Evolutionary conservation across 2,113 vertebrate genomes (phyloP).

Genomic region (Cygnus buccinator): DNA sequence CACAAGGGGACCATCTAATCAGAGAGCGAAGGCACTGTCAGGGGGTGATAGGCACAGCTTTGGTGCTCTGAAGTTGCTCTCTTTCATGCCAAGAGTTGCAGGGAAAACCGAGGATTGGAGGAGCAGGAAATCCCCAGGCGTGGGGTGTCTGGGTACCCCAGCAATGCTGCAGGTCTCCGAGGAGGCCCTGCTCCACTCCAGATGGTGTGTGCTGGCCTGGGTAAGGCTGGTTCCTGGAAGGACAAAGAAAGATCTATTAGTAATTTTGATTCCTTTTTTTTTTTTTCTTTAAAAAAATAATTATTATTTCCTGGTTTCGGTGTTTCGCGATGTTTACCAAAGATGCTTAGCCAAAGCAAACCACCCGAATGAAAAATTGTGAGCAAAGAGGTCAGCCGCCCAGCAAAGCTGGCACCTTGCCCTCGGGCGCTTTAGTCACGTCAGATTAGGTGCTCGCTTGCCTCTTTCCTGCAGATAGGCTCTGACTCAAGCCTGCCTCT

Average conservation of each 20-base stretch:
- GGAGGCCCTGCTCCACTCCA: not conserved
- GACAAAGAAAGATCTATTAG: not conserved
- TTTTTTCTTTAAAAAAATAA: not conserved
- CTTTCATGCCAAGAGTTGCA: not conserved
- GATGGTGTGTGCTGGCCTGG: not conserved
- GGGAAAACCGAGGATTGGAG: not conserved
- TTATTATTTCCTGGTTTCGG: slow-evolving; percentile 39
- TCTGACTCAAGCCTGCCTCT: not conserved
- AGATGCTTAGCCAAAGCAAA: not conserved
- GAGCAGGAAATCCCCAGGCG: not conserved
- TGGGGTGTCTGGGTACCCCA: fast-evolving
- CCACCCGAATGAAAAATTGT: not conserved
- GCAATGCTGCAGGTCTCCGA: fast-evolving
- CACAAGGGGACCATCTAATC: not conserved
- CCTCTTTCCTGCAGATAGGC: not conserved
- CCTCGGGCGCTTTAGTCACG: not conserved
- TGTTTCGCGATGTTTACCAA: not conserved
- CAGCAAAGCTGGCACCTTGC: not conserved
- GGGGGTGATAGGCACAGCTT: not conserved
- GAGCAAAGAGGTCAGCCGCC: not conserved
- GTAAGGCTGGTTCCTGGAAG: not conserved
- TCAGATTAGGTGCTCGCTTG: not conserved
- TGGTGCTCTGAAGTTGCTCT: not conserved
- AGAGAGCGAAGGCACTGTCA: not conserved
- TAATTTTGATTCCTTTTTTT: not conserved